Evolutionary conservation across 2,888 invertebrate species (phyloP).

Genomic region (Phania funesta): DNA sequence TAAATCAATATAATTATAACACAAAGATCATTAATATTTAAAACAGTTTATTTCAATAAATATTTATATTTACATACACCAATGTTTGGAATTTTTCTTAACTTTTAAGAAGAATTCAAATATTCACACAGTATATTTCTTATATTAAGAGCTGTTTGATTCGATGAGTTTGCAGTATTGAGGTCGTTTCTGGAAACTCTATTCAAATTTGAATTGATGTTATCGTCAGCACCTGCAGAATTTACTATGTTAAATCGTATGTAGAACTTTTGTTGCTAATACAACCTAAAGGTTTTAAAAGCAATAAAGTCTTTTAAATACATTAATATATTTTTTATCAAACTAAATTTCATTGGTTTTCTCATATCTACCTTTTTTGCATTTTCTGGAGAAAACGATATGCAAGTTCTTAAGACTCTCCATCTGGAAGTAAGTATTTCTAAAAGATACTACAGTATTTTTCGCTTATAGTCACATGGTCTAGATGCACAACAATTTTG

Average conservation of each 20-base stretch:
- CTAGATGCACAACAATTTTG: no score
- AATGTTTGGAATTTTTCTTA: no score
- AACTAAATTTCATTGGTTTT: not conserved
- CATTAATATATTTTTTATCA: not conserved
- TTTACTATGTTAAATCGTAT: not conserved
- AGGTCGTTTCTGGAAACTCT: not conserved
- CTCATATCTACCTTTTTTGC: not conserved
- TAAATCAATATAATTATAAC: no score
- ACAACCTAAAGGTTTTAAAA: no score
- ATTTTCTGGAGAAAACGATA: not conserved
- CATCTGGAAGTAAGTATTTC: not conserved
- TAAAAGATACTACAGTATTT: not conserved
- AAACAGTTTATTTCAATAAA: no score
- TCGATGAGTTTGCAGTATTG: not conserved
- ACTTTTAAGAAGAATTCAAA: not conserved
- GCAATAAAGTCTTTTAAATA: not conserved
- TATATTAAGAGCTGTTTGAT: not conserved
- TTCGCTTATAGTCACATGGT: no score
- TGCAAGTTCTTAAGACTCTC: not conserved
- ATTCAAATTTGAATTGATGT: not conserved
- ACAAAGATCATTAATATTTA: no score
- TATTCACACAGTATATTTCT: not conserved
- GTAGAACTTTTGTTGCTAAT: no score
- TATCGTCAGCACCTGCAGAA: not conserved
- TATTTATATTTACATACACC: no score